These are phyloP conservation scores for Varanus komodoensis DNA, from an alignment of 2,113 vertebrate genomes.

Conservation along the genomic window DNA sequence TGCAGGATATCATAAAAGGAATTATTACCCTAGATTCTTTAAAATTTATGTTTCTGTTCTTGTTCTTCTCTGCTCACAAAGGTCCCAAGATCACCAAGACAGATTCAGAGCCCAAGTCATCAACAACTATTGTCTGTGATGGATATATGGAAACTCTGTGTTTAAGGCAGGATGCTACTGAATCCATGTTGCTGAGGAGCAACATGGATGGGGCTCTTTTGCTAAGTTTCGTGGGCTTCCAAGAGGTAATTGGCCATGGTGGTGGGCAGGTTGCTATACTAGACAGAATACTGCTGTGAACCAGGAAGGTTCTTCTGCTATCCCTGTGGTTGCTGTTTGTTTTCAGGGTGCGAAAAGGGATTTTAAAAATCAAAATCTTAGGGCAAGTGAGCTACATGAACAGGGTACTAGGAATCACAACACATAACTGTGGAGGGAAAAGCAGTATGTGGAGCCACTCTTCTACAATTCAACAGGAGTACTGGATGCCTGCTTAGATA, in stretches of 20 bases:
- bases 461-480: background rate
- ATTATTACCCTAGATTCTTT: background rate
- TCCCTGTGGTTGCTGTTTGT: background rate
- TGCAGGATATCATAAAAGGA: background rate
- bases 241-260: background rate
- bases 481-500: slow-evolving; percentile 27
- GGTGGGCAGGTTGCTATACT: background rate
- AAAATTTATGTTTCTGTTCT: background rate
- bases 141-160: background rate
- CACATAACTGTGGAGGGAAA: background rate
- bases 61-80: background rate
- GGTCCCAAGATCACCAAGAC: background rate
- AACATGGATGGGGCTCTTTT: background rate
- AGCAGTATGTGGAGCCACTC: background rate
- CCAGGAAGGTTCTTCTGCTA: background rate
- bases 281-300: background rate
- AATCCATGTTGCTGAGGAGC: background rate
- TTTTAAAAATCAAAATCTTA: background rate
- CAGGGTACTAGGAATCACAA: background rate
- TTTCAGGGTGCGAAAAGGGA: background rate
- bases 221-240: background rate
- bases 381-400: background rate
- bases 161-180: background rate
- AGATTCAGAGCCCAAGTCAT: background rate
- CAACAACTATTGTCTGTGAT: background rate